phyloP scores from a whole-genome alignment of 2,113 vertebrate species.

The Pluvianellus socialis region DNA sequence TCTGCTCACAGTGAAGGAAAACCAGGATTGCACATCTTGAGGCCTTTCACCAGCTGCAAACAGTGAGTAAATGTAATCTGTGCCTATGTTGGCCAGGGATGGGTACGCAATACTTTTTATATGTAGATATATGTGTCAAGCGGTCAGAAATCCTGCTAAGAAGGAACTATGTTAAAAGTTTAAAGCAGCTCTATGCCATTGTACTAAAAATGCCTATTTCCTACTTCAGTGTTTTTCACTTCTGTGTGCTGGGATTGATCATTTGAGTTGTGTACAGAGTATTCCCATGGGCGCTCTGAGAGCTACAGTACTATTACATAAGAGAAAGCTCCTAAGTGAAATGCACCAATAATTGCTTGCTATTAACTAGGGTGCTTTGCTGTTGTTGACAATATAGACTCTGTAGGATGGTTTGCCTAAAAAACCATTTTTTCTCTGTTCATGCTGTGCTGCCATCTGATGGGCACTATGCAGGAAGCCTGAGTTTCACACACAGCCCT shows the following conservation, averaged over 20 bases:
- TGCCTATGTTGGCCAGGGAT: neutral
- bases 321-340: neutral
- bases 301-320: rapidly evolving
- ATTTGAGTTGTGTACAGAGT: neutral
- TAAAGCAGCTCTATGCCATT: neutral
- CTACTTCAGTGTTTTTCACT: neutral
- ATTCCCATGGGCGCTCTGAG: neutral
- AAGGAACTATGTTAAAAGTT: neutral
- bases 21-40: neutral
- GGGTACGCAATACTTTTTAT: neutral
- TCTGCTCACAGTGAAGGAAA: neutral
- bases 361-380: neutral
- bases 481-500: neutral
- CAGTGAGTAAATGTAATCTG: neutral
- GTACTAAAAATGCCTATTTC: neutral
- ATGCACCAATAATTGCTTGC: neutral
- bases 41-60: neutral
- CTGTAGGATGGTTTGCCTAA: rapidly evolving
- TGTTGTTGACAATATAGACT: rapidly evolving
- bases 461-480: neutral
- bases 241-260: neutral
- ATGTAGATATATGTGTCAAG: neutral
- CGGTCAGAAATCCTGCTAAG: neutral
- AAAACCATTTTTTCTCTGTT: neutral
- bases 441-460: slow-evolving; percentile 51